Percentiles rank a stretch among this genome's conserved stretches.
These are phyloP conservation scores for Chydorus sphaericus DNA, from an alignment of 2,888 invertebrate species.

Conservation along the genomic window DNA sequence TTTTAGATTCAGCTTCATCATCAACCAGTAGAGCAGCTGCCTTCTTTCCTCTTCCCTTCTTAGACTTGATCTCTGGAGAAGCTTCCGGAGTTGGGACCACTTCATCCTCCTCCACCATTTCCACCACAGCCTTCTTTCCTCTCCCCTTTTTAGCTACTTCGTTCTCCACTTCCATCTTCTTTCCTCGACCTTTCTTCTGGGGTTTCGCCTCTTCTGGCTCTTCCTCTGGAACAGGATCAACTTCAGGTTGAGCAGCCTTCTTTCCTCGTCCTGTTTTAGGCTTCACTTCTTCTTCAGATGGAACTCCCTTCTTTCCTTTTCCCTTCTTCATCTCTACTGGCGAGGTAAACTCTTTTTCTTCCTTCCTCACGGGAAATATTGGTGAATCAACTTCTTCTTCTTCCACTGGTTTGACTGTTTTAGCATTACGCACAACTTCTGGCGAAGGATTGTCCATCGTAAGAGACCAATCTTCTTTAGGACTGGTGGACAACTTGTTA, in stretches of 20 bases:
- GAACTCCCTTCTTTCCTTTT: neutral
- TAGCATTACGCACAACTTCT: no score
- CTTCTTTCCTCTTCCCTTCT: neutral
- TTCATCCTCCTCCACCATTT: neutral
- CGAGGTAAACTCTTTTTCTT: no score
- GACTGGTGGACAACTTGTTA: no score
- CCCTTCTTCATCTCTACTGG: neutral
- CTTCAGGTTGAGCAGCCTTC: neutral
- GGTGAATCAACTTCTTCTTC: no score
- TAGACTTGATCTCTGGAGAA: neutral
- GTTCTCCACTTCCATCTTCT: neutral
- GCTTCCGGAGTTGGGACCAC: neutral
- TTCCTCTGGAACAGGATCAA: no score
- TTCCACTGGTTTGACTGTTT: no score
- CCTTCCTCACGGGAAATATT: no score
- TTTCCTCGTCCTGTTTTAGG: neutral
- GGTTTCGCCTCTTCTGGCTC: neutral
- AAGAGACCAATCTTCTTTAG: no score
- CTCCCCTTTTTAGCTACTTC: neutral
- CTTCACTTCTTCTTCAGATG: neutral
- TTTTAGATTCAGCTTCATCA: neutral
- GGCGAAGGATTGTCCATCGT: no score
- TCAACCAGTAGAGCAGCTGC: neutral
- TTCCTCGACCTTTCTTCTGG: neutral
- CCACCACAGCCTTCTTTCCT: neutral